phyloP scores from a whole-genome alignment of 2,888 invertebrate genomes.

The Tenthredo amoena region DNA sequence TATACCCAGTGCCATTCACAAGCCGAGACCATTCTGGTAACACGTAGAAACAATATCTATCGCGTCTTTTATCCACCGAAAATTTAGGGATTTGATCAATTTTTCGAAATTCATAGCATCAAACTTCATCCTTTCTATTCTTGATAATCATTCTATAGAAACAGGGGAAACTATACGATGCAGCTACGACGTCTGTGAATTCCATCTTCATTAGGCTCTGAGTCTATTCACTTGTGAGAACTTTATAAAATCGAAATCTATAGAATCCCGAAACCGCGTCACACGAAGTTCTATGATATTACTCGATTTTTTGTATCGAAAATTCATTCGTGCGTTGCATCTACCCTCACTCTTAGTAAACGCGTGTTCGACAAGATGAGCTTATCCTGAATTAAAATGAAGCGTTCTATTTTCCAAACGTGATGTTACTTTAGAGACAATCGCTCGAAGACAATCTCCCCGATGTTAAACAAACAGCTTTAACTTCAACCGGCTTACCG shows the following conservation, averaged over 20 bases:
- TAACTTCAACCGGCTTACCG: neutral
- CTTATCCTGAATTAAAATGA: neutral
- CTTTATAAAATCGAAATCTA: neutral
- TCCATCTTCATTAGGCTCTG: neutral
- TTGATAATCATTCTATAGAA: neutral
- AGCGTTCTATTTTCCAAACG: slow-evolving; percentile 6
- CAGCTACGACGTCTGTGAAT: neutral
- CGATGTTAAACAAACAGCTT: slow-evolving; percentile 40
- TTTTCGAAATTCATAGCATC: neutral
- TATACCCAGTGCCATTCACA: neutral
- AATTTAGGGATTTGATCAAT: neutral
- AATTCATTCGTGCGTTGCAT: neutral
- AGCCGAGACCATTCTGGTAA: neutral
- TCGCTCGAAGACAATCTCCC: neutral
- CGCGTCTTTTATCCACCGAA: neutral
- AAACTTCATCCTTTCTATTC: neutral
- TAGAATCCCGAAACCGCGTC: neutral
- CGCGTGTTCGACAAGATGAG: neutral
- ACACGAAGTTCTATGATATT: neutral
- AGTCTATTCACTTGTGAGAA: neutral
- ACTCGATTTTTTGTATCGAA: neutral
- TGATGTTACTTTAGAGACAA: slow-evolving; percentile 15
- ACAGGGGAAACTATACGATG: neutral
- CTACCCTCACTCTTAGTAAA: neutral
- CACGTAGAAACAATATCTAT: neutral